phyloP scores from a whole-genome alignment of 2,113 vertebrate genomes.

The Taurulus bubalis region DNA sequence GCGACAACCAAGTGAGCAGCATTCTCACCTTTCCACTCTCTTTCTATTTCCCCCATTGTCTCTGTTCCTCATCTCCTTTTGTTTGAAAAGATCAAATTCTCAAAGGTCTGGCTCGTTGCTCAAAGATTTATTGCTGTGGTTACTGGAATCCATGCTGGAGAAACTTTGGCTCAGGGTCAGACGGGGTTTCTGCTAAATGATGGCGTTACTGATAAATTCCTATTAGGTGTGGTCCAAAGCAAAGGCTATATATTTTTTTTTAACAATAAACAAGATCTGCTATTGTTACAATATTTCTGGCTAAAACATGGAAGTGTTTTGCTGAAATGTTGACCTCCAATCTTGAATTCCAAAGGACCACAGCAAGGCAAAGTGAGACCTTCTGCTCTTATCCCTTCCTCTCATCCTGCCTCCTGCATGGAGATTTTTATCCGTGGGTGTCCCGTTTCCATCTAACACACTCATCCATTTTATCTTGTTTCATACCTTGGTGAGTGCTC shows the following conservation, averaged over 20 bases:
- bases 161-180: background rate
- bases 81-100: conserved; percentile 30
- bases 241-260: background rate
- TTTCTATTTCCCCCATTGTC: conserved; percentile 46
- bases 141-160: conserved; percentile 24
- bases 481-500: conserved; percentile 66
- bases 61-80: conserved; percentile 47
- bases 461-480: conserved; percentile 55
- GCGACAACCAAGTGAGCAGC: conserved; percentile 97
- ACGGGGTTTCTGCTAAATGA: background rate
- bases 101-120: conserved; percentile 62
- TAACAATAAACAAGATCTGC: background rate
- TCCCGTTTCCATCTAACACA: conserved; percentile 50
- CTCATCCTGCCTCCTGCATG: conserved; percentile 54
- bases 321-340: conserved; percentile 30
- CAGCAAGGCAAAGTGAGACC: conserved; percentile 60
- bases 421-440: conserved; percentile 38
- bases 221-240: background rate
- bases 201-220: background rate
- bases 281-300: conserved; percentile 13
- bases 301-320: conserved; percentile 45
- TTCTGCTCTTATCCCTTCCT: conserved; percentile 37
- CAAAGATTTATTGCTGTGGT: conserved; percentile 34
- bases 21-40: conserved; percentile 77
- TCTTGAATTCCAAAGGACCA: conserved; percentile 32